Evolutionary conservation across 2,888 invertebrate species (phyloP).

Genomic region (Rhimphoctona megacephalus): DNA sequence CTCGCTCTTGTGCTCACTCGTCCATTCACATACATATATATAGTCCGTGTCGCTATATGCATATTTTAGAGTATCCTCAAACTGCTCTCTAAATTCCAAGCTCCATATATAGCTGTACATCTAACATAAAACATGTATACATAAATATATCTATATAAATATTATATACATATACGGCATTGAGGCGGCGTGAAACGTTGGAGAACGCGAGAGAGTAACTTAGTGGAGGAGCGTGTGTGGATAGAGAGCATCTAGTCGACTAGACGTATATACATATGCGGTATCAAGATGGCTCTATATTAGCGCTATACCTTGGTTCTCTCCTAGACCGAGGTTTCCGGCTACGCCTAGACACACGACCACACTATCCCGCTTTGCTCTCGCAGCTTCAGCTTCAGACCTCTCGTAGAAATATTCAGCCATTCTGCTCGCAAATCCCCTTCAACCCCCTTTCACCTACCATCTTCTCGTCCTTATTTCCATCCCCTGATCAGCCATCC

Average conservation of each 20-base stretch:
- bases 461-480: constrained; percentile 48
- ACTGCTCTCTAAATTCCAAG: constrained; percentile 63
- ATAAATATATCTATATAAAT: constrained; percentile 18
- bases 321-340: constrained; percentile 78
- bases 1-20: constrained; percentile 64
- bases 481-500: constrained; percentile 23
- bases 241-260: constrained; percentile 61
- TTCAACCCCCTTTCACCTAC: constrained; percentile 48
- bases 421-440: constrained; percentile 74
- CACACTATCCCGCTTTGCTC: constrained; percentile 50
- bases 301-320: constrained; percentile 79
- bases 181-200: constrained; percentile 44
- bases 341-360: constrained; percentile 77
- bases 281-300: constrained; percentile 79
- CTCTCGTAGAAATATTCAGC: constrained; percentile 81
- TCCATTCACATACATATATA: constrained; percentile 34
- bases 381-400: constrained; percentile 72
- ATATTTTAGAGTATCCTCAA: constrained; percentile 67
- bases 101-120: constrained; percentile 33
- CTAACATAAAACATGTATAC: constrained; percentile 43
- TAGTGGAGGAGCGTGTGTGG: constrained; percentile 57
- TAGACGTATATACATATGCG: constrained; percentile 54
- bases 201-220: constrained; percentile 61
- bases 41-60: constrained; percentile 53
- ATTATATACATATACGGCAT: constrained; percentile 12